Percentiles rank a stretch among this genome's conserved stretches.
Conservation (phyloP, 2,113 vertebrate genomes). For the Gasterosteus nipponicus region DNA sequence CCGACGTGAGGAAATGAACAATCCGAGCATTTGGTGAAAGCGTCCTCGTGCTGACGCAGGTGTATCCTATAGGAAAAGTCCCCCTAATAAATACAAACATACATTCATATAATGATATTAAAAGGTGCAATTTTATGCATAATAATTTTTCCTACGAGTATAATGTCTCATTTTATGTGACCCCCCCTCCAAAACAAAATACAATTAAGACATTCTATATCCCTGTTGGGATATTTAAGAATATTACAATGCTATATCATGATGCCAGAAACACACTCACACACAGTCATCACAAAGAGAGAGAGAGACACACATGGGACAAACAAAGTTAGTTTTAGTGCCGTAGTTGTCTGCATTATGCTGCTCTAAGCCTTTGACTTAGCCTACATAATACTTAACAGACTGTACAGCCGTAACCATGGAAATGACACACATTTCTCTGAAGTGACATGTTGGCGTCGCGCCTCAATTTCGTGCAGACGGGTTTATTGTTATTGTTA, state of each 20-base stretch:
- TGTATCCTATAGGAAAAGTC: constrained; percentile 38
- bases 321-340: constrained; percentile 63
- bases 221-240: neutral
- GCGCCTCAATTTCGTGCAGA: constrained; percentile 31
- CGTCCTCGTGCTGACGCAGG: constrained; percentile 42
- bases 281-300: neutral
- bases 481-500: constrained; percentile 7
- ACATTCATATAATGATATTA: neutral
- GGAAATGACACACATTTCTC: constrained; percentile 73
- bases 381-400: constrained; percentile 66
- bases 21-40: constrained; percentile 31
- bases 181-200: neutral
- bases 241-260: constrained; percentile 24
- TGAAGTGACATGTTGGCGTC: constrained; percentile 47
- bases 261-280: neutral
- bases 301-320: constrained; percentile 2
- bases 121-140: neutral
- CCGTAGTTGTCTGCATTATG: constrained; percentile 42
- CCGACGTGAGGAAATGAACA: constrained; percentile 52
- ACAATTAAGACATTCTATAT: neutral
- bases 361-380: constrained; percentile 66
- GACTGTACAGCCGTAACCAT: constrained; percentile 61
- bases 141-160: neutral
- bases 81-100: constrained; percentile 4
- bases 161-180: neutral